A percentile compares a stretch with the other conserved stretches of the same genome.
Evolutionary conservation across 2,888 invertebrate species (phyloP).

Genomic region (Hymenopus coronatus): DNA sequence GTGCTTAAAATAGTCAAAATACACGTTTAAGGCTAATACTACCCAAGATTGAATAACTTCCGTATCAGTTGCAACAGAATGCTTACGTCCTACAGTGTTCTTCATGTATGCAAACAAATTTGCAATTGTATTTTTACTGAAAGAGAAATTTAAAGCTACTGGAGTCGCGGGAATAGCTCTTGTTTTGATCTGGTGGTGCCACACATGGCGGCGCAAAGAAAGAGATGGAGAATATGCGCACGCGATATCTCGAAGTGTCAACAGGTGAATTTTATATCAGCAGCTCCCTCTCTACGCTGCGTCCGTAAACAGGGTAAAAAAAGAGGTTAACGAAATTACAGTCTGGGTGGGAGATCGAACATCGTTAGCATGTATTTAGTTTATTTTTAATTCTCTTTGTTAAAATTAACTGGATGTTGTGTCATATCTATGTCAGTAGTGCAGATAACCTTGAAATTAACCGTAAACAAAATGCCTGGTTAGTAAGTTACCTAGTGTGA

Average conservation of each 20-base stretch:
- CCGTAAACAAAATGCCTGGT: neutral
- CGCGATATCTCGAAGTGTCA: slow-evolving; percentile 11
- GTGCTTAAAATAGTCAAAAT: too few species aligned
- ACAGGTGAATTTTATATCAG: slow-evolving; percentile 25
- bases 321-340: neutral
- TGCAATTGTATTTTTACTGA: too few species aligned
- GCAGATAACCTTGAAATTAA: neutral
- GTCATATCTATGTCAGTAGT: neutral
- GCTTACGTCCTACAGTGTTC: too few species aligned
- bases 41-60: too few species aligned
- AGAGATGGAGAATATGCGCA: neutral
- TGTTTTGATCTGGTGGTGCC: neutral
- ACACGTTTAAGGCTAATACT: too few species aligned
- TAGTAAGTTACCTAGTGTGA: too few species aligned
- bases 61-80: too few species aligned
- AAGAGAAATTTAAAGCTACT: too few species aligned
- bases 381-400: neutral
- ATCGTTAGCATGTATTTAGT: neutral
- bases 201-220: neutral
- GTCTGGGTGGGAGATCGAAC: neutral
- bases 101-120: too few species aligned
- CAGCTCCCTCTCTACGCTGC: neutral
- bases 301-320: neutral
- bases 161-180: neutral
- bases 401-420: neutral